phyloP scores from a whole-genome alignment of 2,113 vertebrate species.

The Corvus cornix region DNA sequence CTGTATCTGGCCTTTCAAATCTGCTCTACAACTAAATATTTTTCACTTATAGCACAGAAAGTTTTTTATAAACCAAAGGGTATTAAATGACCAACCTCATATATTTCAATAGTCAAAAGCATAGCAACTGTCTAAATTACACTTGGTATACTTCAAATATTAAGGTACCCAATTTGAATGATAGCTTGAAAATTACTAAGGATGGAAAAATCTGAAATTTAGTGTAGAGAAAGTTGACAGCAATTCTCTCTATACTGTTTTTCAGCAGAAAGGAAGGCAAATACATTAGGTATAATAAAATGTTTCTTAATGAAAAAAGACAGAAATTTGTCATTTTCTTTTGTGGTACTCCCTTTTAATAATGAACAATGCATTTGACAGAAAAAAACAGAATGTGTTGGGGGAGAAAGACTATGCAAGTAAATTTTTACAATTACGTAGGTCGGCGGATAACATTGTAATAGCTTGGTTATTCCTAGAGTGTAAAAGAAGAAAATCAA shows the following conservation, averaged over 20 bases:
- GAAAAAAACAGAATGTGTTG: background rate
- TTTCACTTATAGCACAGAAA: background rate
- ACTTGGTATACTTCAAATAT: background rate
- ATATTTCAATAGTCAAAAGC: background rate
- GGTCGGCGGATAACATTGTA: background rate
- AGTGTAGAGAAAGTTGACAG: background rate
- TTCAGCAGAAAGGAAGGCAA: background rate
- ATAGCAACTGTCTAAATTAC: background rate
- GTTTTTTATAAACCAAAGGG: background rate
- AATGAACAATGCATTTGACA: background rate
- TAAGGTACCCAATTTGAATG: background rate
- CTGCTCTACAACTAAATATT: background rate
- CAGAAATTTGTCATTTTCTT: background rate
- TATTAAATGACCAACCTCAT: background rate
- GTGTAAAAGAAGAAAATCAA: slow-evolving; percentile 28
- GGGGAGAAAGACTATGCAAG: background rate
- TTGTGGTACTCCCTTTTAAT: background rate
- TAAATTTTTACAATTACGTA: slow-evolving; percentile 13
- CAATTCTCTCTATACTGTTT: background rate
- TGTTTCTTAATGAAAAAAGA: background rate
- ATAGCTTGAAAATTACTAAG: background rate
- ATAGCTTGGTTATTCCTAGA: background rate
- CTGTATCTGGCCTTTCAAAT: background rate
- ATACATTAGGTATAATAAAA: background rate
- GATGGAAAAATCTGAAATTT: background rate